Evolutionary conservation across 2,888 invertebrate species (phyloP).

Genomic region (Amblyjoppa fuscipennis): DNA sequence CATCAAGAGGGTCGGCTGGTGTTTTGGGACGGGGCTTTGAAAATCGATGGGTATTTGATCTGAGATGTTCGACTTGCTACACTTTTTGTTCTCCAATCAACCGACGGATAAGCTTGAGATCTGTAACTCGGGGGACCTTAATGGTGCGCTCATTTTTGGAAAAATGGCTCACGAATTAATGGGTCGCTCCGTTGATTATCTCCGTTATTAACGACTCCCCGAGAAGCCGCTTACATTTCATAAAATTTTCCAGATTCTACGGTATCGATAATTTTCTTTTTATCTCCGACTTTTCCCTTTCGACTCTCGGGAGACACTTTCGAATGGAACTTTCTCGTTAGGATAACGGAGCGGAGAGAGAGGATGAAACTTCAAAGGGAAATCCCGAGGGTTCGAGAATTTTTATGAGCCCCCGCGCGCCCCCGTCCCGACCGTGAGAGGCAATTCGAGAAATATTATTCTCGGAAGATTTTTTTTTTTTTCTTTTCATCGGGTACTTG

Average conservation of each 20-base stretch:
- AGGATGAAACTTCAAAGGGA: constrained; percentile 54
- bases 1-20: too few species aligned
- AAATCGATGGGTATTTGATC: too few species aligned
- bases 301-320: constrained; percentile 38
- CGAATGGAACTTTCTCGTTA: constrained; percentile 43
- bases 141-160: too few species aligned
- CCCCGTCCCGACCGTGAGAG: neutral
- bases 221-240: neutral
- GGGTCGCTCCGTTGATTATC: too few species aligned
- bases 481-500: constrained; percentile 46
- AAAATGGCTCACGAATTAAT: too few species aligned
- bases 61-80: too few species aligned
- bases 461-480: constrained; percentile 24
- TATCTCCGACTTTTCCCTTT: neutral
- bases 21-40: too few species aligned
- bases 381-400: constrained; percentile 45
- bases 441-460: constrained; percentile 44
- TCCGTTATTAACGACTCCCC: too few species aligned
- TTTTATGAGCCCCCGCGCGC: constrained; percentile 21
- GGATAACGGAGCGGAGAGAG: constrained; percentile 17
- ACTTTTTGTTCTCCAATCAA: too few species aligned
- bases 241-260: constrained; percentile 36
- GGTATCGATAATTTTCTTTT: constrained; percentile 50
- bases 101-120: too few species aligned
- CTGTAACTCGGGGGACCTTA: too few species aligned